Percentiles rank a stretch among this genome's conserved stretches.
Evolutionary conservation across 2,888 invertebrate genomes (phyloP).

Genomic region (Callosobruchus maculatus): DNA sequence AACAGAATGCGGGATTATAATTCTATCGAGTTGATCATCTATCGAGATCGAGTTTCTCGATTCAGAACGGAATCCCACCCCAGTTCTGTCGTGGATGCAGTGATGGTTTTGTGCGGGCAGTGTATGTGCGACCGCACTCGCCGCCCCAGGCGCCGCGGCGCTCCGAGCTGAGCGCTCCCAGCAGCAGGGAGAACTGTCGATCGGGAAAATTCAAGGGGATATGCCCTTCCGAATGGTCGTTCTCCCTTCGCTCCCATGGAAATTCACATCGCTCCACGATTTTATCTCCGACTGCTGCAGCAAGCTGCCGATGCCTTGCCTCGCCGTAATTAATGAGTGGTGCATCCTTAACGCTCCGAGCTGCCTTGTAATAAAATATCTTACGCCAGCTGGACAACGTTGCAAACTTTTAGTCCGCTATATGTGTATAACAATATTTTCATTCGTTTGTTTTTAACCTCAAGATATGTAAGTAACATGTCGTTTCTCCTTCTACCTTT

Average conservation of each 20-base stretch:
- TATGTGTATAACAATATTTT: no score
- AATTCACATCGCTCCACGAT: not conserved
- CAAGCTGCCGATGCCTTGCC: not conserved
- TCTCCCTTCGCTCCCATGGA: not conserved
- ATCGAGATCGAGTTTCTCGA: no score
- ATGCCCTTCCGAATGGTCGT: not conserved
- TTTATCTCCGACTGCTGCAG: not conserved
- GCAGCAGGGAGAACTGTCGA: slow-evolving; percentile 6
- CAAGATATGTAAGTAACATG: no score
- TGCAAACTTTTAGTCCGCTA: no score
- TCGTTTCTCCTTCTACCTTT: no score
- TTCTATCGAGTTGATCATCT: no score
- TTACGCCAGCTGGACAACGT: no score
- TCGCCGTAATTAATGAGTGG: not conserved
- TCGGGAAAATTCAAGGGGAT: slow-evolving; percentile 21
- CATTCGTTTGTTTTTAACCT: no score
- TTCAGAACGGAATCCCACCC: no score
- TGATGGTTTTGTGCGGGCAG: not conserved
- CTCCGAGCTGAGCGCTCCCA: slow-evolving; percentile 8
- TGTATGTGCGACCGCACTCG: not conserved
- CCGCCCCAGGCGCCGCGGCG: not conserved
- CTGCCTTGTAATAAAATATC: no score
- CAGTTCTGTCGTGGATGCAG: no score
- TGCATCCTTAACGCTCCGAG: not conserved
- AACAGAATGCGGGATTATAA: no score